Evolutionary conservation across 1,140 invertebrate species (phyloP), one percentile per base, ranked within the genome.

Genomic region (Polypedilum pembai): DNA sequence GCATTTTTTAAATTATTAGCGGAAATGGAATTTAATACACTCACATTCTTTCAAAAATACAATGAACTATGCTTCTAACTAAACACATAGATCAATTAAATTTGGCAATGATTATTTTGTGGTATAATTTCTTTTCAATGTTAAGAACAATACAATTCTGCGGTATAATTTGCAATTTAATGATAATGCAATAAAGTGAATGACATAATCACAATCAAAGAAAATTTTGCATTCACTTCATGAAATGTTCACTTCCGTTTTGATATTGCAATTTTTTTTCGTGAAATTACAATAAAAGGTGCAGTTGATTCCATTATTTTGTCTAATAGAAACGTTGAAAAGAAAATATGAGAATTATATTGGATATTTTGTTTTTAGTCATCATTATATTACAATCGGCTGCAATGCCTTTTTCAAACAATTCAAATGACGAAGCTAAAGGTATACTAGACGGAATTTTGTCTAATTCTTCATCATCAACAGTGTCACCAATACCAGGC

Each of bases 101-200:
- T 56, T 56, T 56, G 45, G 45, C 45, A 56, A 56, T 56, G 45
- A n/a, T n/a, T n/a, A 12, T 56, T 56, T 56, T 56, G 45, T 56
- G 45, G 45, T 56, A 33, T 33, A 12, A 56, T 56, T 56, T 56
- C 3, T 56, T 56, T 56, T 56, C 45, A 56, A 56, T 56, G 45
- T 56, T 56, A 56, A 56, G 45, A 56, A 56, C 45, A 56, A 12
- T n/a, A 56, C 45, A 12, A n/a, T 56, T 33, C 24, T 33, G 24
- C 5, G 24, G 45, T 15, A 15, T n/a, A 15, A 45, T 45, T 45
- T 12, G 41, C 41, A 15, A 45, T 4, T 56, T 12, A 56, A 56
- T 12, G 15, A 56, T 56, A 15, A 12, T 56, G 12, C 12, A 56
- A n/a, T 3, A 4, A n/a, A 56, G 45, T 56, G 12, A 56, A 56